Base-by-base conservation (phyloP, 2,113 vertebrate species). In the Setophaga coronata region DNA sequence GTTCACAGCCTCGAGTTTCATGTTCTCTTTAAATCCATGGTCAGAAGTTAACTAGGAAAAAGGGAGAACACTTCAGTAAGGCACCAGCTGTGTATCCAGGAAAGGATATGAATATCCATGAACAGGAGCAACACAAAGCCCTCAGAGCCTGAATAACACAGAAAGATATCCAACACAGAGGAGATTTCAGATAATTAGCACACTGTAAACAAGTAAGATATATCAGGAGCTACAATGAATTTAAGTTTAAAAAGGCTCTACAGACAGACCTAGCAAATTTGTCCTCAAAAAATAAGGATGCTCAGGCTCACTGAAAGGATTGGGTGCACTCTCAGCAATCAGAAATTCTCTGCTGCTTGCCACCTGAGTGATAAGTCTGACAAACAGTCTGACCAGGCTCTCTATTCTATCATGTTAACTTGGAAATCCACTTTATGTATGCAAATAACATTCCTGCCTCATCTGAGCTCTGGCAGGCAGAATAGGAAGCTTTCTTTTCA, bases 1-100 rank as follows among this genome's bases (percentile, higher is more conserved):
- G 97, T 99, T 99, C 96, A 99, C 99, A 14, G 99, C 99, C 97
- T 99, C 99, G 34, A 99, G 98, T 97, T 99, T 99, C 99, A 99
- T 99, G 89, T 98, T 98, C 95, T 99, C 99, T 97, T 99, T 99
- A 97, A 99, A 99, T 88, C 98, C 98, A 94, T 99, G 99, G 73
- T 99, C 99, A 93, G 96, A 97, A 93, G 97, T 96, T 69, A 98
- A 98, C 99, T 99, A 97, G 62, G 67, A 93, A 72, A 86, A 94
- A 66, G 51, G 56, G 81, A 95, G 70, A 89, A 42, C 2, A 40
- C 11, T 61, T 83, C 42, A 84, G 36, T 83, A 43, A 88, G 82
- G 26, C 25, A 47, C 29, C 56, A 50, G 24, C 24, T 65, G 15
- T 43, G n/a, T 16, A 53, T 40, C 38, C 40, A 81, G n/a, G 34